Percentiles rank a stretch among this genome's conserved stretches.
Evolutionary conservation across 2,113 vertebrate genomes (phyloP).

Genomic region (Pogonocichla stellata): DNA sequence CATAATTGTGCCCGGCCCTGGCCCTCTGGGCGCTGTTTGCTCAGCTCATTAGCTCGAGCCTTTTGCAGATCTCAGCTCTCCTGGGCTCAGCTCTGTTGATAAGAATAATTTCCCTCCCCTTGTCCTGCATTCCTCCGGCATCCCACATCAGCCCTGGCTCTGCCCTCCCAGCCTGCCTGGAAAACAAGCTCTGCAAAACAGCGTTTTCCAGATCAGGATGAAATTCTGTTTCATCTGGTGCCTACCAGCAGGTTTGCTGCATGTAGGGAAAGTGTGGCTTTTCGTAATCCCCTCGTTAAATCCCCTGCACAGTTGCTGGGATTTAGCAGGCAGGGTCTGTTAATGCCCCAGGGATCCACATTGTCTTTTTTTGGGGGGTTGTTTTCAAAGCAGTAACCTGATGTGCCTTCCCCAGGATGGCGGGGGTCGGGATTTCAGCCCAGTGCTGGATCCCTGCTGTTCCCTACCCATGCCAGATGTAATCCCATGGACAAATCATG

Average conservation of each 20-base stretch:
- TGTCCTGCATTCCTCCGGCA: background rate
- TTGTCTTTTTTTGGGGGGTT: background rate
- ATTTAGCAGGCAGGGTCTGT: constrained; percentile 30
- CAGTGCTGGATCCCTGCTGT: rapidly evolving
- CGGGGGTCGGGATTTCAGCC: background rate
- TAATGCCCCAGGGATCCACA: background rate
- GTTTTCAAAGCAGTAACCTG: constrained; percentile 2
- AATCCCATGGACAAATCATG: background rate
- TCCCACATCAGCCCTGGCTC: background rate
- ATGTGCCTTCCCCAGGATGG: background rate
- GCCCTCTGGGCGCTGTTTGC: background rate
- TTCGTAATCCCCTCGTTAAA: constrained; percentile 28
- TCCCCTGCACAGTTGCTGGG: constrained; percentile 25
- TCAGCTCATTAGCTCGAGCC: constrained; percentile 7
- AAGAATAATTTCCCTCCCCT: background rate
- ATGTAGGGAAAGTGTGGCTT: constrained; percentile 20
- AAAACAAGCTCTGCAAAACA: background rate
- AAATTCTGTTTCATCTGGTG: background rate
- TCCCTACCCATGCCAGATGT: background rate
- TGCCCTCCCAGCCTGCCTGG: background rate
- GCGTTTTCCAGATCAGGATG: background rate
- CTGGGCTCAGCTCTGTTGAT: background rate
- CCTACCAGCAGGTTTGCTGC: background rate
- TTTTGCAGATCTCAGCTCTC: constrained; percentile 12
- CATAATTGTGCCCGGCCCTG: background rate